Base-by-base conservation (phyloP, 2,888 invertebrate species). In the Timema podura region DNA sequence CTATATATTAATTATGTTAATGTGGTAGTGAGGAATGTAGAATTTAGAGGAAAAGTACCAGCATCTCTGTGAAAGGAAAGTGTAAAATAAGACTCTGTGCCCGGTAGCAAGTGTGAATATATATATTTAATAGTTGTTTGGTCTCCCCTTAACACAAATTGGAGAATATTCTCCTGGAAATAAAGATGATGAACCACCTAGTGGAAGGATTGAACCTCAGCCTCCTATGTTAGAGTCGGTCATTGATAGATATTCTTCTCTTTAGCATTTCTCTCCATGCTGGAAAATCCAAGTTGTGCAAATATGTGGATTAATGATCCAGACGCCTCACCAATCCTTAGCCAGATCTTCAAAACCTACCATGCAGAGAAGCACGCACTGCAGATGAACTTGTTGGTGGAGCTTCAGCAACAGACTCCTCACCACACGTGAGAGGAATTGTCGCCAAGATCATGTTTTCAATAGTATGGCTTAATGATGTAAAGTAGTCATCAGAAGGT, bases 261-360 rank as follows among this genome's bases (percentile, higher is more conserved):
- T 80, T 65, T 78, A 88, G 89, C 88, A n/a, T 88, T 88, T 79
- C 79, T 89, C 75, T 86, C 87, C 73, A 87, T 89, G 80, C 78
- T 89, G 76, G 89, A 89, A 78, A 87, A 86, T 75, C 88, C 89
- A 59, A 82, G 84, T 69, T 84, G 85, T 54, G 85, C 87, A 74
- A 86, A 85, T 75, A 83, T 86, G 73, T 89, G 89, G 87, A 83
- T 88, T 69, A 87, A 86, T 75, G 89, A 90, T 79, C 85, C 86
- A n/a, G 89, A 89, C 76, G 87, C 88, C 48, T 86, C 87, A 65
- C 87, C 88, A 30, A 84, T 89, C 70, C 82, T 90, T 67, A 86
- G 86, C 77, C 87, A 88, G 80, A 87, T 90, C 75, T 86, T 88
- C 74, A 85, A 87, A 75, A 87, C 86, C 73, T 88, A 87, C 80